Base-by-base conservation (phyloP, 2,888 invertebrate species). In the Machimus rusticus region DNA sequence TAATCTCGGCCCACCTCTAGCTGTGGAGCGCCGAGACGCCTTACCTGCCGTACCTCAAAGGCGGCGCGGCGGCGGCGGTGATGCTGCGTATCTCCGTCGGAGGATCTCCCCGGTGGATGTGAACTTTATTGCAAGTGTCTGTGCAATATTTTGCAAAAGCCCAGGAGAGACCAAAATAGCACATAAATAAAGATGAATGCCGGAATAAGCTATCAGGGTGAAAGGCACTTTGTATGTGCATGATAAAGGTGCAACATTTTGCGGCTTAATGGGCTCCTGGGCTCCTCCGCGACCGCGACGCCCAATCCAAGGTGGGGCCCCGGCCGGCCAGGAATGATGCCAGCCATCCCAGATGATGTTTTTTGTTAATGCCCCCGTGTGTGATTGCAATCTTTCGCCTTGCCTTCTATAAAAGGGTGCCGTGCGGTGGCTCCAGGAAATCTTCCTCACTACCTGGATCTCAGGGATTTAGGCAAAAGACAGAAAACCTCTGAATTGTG, bases 151-250 rank as follows among this genome's bases (percentile, higher is more conserved):
- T 57, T 66, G 19, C 19, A 46, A 57, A 66, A 57, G 28, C 82
- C 23, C 82, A 19, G 31, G 82, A 37, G 82, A 66, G 82, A 82
- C 55, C 23, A 37, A 23, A 82, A 78, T 57, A 19, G 57, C 82
- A 51, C 37, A 82, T 82, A 82, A 82, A 82, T 82, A 82, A 57
- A 57, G 82, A 82, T 82, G 57, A 82, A 82, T 19, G 34, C 66
- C 23, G 34, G 82, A 82, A 82, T 82, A 66, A 82, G 82, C 37
- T 82, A 82, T 66, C 82, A 66, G 34, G 37, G 66, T 28, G 57
- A 82, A 82, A 55, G 66, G 57, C 57, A 82, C 57, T 57, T 82
- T 82, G 34, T 82, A 82, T 82, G 82, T 82, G 57, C 82, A 82
- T 82, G 82, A 82, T 82, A 82, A 82, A 82, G 51, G 82, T 82